These are phyloP conservation scores for Astreopora myriophthalma DNA, from an alignment of 64 coral and sea anemone genomes.

Conservation along the genomic window DNA sequence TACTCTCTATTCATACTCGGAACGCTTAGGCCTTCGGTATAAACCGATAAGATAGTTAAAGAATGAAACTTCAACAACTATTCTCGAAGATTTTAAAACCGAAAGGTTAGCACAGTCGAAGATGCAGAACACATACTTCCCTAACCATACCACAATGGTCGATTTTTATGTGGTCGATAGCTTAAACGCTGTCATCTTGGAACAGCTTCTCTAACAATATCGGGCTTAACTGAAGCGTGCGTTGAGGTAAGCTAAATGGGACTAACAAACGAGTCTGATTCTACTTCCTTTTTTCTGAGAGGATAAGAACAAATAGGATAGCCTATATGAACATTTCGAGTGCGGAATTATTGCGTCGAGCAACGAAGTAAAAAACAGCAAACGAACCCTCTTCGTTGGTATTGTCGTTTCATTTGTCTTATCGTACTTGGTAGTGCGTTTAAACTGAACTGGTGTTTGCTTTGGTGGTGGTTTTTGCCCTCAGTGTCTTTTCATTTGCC, in stretches of 20 bases:
- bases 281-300: background rate
- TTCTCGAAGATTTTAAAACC: no score
- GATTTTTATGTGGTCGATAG: background rate
- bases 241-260: background rate
- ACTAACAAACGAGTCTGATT: no score
- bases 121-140: no score
- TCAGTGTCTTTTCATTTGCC: background rate
- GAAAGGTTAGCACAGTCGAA: no score
- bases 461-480: background rate
- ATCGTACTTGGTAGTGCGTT: background rate
- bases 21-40: no score
- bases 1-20: no score
- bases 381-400: background rate
- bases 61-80: no score
- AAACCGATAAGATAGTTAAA: no score
- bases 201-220: conserved; percentile 8
- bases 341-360: no score
- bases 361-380: background rate
- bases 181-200: background rate
- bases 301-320: no score
- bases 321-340: no score
- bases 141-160: background rate
- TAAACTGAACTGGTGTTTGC: no score
- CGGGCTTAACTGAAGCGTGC: background rate
- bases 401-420: conserved; percentile 4